These are phyloP conservation scores for Oxygymnocypris stewartii DNA, from an alignment of 2,113 vertebrate genomes.

Conservation along the genomic window DNA sequence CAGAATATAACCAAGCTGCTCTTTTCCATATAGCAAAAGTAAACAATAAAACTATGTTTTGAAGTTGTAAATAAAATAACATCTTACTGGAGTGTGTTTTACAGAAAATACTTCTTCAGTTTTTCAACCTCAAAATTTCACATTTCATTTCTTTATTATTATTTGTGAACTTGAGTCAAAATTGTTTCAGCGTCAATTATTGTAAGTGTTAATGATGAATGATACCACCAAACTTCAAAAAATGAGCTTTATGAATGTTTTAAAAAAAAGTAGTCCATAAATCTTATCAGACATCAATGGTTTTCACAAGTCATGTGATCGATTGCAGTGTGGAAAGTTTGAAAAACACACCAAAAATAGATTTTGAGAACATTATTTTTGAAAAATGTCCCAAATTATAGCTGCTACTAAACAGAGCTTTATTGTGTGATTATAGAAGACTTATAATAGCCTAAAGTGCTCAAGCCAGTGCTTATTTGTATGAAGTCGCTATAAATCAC, in stretches of 20 bases:
- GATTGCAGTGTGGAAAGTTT: neutral
- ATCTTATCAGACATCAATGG: neutral
- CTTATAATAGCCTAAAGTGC: neutral
- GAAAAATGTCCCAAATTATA: neutral
- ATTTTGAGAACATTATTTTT: neutral
- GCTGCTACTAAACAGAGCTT: neutral
- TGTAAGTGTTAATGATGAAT: no score
- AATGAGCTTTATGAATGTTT: neutral
- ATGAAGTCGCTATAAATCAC: neutral
- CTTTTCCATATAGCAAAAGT: neutral
- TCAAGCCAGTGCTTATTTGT: neutral
- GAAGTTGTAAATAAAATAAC: no score
- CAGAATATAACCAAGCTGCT: neutral
- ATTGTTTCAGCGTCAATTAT: no score
- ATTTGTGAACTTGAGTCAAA: no score
- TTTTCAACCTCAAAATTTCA: no score
- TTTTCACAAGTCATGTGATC: neutral
- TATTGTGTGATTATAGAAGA: neutral
- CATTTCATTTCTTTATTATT: no score
- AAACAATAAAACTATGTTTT: no score
- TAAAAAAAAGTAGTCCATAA: no score
- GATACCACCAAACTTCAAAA: neutral
- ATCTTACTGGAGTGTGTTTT: no score
- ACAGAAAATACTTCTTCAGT: no score
- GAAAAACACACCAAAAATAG: neutral